A percentile compares a stretch with the other conserved stretches of the same genome.
These are phyloP conservation scores for Limosa lapponica DNA, from an alignment of 2,797 vertebrate species.

Conservation along the genomic window DNA sequence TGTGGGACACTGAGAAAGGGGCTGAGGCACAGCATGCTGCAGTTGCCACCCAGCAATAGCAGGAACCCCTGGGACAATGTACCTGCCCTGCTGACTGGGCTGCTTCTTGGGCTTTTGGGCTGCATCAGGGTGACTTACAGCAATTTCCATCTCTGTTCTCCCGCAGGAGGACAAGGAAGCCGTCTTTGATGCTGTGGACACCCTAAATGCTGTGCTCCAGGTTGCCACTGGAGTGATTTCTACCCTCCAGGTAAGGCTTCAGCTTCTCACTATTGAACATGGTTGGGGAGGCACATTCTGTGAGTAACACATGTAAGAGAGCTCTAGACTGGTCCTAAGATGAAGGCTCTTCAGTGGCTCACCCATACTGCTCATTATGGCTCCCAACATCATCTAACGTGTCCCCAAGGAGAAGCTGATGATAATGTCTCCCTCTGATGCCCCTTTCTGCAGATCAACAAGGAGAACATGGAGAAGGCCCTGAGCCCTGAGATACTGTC, in stretches of 20 bases:
- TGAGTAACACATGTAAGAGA: rapidly evolving
- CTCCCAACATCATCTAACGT: rapidly evolving
- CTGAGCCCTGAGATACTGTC: conserved; percentile 93
- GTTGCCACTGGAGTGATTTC: conserved; percentile 91
- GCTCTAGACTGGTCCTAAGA: rapidly evolving
- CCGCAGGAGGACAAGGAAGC: conserved; percentile 95
- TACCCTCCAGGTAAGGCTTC: conserved; percentile 84
- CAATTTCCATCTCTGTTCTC: neutral
- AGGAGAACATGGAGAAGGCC: conserved; percentile 86
- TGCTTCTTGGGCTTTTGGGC: neutral
- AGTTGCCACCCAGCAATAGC: neutral
- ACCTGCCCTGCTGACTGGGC: neutral
- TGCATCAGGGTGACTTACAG: neutral
- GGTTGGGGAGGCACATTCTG: rapidly evolving
- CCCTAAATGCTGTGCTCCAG: conserved; percentile 89
- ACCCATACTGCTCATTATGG: neutral
- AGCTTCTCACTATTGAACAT: rapidly evolving
- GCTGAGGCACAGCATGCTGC: neutral
- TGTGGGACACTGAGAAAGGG: no score
- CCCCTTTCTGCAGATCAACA: conserved; percentile 83
- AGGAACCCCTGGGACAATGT: neutral
- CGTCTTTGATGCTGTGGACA: conserved; percentile 93
- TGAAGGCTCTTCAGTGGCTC: neutral
- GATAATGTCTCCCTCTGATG: neutral
- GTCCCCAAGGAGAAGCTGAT: neutral